Base-by-base conservation (phyloP, 1,140 invertebrate genomes). In the Diuraphis noxia region DNA sequence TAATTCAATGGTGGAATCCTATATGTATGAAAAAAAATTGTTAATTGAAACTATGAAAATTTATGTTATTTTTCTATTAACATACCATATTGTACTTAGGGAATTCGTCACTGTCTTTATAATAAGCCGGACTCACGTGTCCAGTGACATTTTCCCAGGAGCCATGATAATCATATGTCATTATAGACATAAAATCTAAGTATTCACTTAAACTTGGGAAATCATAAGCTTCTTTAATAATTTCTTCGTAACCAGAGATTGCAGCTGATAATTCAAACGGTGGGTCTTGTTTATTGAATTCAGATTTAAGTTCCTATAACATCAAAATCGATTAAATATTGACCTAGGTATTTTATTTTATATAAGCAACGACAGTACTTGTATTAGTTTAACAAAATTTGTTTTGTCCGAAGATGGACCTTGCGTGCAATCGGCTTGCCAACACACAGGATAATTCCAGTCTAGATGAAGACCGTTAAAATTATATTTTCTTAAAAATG, bases 391-490 rank as follows among this genome's bases (percentile, higher is more conserved):
- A 5, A 96, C 95, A 92, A 97, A 97, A 93, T 97, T 97, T 0
- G 95, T 94, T 93, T 95, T 96, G 93, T 98, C 98, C 3, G 95
- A 95, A 1, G 94, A 94, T 0, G 97, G 96, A 17, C 97, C 97
- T 92, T 96, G 96, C 34, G 96, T 96, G 93, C 97, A 98, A 93
- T 98, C 96, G 93, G 96, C 97, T 92, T 98, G 97, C 97, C 97
- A 98, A 92, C 98, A 98, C 82, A 96, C 96, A 0, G 97, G 98
- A 93, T 98, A 98, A 93, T 98, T 97, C 98, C 98, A 98, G 92
- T 98, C 97, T 8, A 98, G 93, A 92, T 98, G 97, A 0, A 98
- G 93, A 34, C 98, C 98, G 92, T 96, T 95, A 93, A 98, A 98
- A 49, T 96, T 96, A 92, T 97, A 94, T 89, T 95, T 95, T 25